A percentile compares a stretch with the other conserved stretches of the same genome.
phyloP scores from a whole-genome alignment of 2,797 vertebrate species.

The Spheniscus humboldti region DNA sequence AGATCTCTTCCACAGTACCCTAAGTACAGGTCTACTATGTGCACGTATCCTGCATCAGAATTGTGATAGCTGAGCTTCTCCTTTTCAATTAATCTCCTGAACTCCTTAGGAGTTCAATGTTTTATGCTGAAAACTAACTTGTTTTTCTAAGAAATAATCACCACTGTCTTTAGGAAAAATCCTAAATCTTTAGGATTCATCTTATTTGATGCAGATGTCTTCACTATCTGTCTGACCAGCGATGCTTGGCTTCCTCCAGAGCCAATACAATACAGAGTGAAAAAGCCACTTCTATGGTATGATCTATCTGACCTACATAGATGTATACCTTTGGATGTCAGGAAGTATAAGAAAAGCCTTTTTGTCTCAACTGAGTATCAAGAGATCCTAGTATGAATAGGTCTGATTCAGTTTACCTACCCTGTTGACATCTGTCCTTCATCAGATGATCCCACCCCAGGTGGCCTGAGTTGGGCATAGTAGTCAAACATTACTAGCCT shows the following conservation, averaged over 20 bases:
- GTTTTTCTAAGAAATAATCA: not conserved
- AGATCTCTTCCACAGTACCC: not conserved
- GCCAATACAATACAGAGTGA: not conserved
- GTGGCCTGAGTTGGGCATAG: not conserved
- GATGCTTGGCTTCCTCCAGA: not conserved
- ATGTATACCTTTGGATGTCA: not conserved
- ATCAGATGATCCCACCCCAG: not conserved
- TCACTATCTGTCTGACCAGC: not conserved
- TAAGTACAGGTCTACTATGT: not conserved
- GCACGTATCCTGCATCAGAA: not conserved
- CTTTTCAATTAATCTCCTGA: not conserved
- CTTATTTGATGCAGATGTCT: not conserved
- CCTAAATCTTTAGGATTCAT: not conserved
- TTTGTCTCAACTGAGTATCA: not conserved
- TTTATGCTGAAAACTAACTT: not conserved
- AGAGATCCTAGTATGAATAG: not conserved
- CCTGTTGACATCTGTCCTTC: not conserved
- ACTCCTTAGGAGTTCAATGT: not conserved
- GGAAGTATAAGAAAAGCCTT: not conserved
- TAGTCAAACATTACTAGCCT: not conserved
- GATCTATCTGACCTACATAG: not conserved
- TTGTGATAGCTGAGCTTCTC: not conserved
- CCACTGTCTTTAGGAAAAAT: not conserved
- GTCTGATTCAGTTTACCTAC: not conserved
- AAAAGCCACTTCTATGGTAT: not conserved